Conservation (phyloP, 2,797 vertebrate genomes). For the Melanotaenia trifasciata region DNA sequence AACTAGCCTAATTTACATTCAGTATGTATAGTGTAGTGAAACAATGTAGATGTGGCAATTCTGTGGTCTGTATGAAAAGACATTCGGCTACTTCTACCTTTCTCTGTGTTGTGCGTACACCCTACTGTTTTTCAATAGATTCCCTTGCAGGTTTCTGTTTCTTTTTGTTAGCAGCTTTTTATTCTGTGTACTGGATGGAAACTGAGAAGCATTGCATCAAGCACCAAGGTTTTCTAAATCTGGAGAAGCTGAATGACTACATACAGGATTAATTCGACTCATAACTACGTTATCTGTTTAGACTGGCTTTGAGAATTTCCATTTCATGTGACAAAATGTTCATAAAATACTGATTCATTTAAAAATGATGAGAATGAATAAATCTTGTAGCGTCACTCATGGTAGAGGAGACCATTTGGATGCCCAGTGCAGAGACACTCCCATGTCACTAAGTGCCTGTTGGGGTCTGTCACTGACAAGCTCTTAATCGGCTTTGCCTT, state of each 20-base stretch:
- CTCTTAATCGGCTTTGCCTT: conserved; percentile 38
- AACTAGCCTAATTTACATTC: background rate
- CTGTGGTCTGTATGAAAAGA: background rate
- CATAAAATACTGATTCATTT: background rate
- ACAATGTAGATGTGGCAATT: background rate
- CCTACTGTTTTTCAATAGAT: background rate
- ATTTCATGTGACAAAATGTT: background rate
- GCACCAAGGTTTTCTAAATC: background rate
- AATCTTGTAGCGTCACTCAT: background rate
- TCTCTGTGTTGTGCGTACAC: too few species aligned
- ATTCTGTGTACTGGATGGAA: background rate
- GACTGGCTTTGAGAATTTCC: background rate
- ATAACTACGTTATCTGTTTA: background rate
- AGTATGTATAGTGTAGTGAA: background rate
- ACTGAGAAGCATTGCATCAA: background rate
- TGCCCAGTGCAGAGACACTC: background rate
- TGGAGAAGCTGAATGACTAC: background rate
- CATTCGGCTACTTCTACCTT: background rate
- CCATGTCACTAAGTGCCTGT: conserved; percentile 20
- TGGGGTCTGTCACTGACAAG: conserved; percentile 35
- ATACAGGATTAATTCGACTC: too few species aligned
- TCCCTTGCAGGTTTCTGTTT: background rate
- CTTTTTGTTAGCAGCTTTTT: background rate
- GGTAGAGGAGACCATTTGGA: background rate
- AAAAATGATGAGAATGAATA: background rate